phyloP scores from a whole-genome alignment of 2,113 vertebrate genomes.

The Falco punctatus region DNA sequence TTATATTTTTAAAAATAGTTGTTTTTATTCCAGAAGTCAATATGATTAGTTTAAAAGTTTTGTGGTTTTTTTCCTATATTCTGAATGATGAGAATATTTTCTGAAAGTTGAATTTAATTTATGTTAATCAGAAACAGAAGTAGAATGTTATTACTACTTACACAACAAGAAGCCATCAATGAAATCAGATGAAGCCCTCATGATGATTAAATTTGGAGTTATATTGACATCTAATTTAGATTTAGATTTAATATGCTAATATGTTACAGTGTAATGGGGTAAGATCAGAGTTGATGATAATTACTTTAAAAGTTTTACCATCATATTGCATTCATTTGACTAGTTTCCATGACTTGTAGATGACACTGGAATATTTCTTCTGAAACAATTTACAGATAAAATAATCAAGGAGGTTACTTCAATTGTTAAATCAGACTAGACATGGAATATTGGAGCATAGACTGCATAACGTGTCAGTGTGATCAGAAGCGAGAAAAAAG shows the following conservation, averaged over 20 bases:
- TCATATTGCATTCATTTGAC: background rate
- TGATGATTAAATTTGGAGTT: conserved; percentile 37
- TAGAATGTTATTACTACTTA: conserved; percentile 15
- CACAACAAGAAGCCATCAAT: background rate
- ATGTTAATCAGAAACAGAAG: conserved; percentile 7
- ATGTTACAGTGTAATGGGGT: background rate
- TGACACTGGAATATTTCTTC: background rate
- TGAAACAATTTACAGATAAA: background rate
- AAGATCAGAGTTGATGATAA: background rate
- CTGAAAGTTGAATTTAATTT: conserved; percentile 28
- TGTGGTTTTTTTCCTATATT: background rate
- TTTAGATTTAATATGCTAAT: conserved; percentile 42
- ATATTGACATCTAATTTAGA: conserved; percentile 39
- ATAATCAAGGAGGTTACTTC: background rate
- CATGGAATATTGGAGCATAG: background rate
- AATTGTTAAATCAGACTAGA: background rate
- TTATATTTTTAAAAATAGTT: background rate
- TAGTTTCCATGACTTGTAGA: background rate
- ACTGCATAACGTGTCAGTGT: background rate
- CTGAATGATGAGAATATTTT: background rate
- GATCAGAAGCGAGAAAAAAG: background rate
- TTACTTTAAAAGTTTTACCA: background rate
- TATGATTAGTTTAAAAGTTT: background rate
- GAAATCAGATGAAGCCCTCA: conserved; percentile 16
- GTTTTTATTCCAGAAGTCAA: background rate